These are phyloP conservation scores for Hyles euphorbiae DNA, from an alignment of 1,140 invertebrate species.

Conservation along the genomic window DNA sequence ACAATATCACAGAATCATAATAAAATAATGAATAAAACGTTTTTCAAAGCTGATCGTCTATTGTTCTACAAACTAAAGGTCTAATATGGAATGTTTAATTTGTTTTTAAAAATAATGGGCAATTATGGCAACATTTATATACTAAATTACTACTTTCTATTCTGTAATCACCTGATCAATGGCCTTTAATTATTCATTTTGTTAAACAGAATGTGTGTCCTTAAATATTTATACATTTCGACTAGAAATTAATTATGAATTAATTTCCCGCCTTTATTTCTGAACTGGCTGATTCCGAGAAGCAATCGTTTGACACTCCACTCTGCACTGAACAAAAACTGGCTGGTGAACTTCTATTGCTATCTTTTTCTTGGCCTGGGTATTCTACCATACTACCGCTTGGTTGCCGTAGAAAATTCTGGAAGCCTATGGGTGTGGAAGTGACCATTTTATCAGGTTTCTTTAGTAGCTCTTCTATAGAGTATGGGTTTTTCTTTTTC, in stretches of 20 bases:
- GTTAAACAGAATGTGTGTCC: not conserved
- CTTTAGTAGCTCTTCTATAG: constrained; percentile 90
- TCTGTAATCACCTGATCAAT: no score
- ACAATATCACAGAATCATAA: constrained; percentile 48
- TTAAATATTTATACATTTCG: not conserved
- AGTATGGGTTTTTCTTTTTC: constrained; percentile 88
- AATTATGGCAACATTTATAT: no score
- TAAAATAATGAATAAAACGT: constrained; percentile 1
- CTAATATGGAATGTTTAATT: not conserved
- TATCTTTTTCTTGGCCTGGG: constrained; percentile 46
- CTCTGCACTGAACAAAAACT: constrained; percentile 67
- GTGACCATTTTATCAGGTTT: constrained; percentile 80
- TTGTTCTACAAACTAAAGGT: no score
- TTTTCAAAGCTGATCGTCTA: no score
- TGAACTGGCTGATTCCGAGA: constrained; percentile 47
- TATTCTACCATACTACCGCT: constrained; percentile 64
- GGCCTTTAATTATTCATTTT: not conserved
- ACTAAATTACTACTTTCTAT: no score
- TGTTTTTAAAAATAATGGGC: not conserved
- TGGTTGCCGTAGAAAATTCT: constrained; percentile 61
- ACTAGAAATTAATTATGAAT: constrained; percentile 5
- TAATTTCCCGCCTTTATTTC: constrained; percentile 64
- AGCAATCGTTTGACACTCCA: constrained; percentile 55
- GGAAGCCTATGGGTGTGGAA: constrained; percentile 45
- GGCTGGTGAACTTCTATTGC: constrained; percentile 60